Percentiles rank a stretch among this genome's conserved stretches.
Conservation (phyloP, 2,113 vertebrate genomes). For the Megaceryle maxima region DNA sequence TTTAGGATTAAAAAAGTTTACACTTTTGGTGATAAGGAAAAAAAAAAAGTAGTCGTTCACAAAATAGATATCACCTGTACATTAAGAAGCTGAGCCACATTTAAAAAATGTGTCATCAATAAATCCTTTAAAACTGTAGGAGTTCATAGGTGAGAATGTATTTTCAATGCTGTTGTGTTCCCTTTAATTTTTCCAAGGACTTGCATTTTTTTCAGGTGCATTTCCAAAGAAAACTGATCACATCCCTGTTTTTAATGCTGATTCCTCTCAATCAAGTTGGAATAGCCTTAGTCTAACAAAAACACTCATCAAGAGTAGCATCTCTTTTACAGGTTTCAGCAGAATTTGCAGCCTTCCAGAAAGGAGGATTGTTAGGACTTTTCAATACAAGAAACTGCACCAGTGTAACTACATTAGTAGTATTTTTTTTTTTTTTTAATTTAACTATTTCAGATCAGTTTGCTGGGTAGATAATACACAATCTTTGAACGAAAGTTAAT, state of each 20-base stretch:
- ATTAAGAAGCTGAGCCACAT: neutral
- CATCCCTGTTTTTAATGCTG: neutral
- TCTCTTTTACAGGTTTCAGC: neutral
- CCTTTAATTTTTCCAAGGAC: neutral
- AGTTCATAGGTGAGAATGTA: neutral
- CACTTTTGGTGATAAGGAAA: fast-evolving
- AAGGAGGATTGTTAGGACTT: neutral
- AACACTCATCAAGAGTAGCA: fast-evolving
- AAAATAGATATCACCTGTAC: neutral
- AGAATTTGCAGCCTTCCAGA: neutral
- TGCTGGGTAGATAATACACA: neutral
- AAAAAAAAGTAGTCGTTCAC: neutral
- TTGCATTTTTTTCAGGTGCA: neutral
- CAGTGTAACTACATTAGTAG: fast-evolving
- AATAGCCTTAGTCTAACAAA: neutral
- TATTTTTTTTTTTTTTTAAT: neutral
- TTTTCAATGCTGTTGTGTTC: neutral
- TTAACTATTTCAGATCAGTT: neutral
- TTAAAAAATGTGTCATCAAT: neutral
- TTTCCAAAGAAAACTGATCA: neutral
- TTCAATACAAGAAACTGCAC: neutral
- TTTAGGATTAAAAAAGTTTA: neutral
- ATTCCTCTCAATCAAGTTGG: neutral
- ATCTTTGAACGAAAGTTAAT: neutral
- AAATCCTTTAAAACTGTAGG: neutral